Conservation (phyloP, 92 coral and sea anemone species). For the Pocillopora meandrina region DNA sequence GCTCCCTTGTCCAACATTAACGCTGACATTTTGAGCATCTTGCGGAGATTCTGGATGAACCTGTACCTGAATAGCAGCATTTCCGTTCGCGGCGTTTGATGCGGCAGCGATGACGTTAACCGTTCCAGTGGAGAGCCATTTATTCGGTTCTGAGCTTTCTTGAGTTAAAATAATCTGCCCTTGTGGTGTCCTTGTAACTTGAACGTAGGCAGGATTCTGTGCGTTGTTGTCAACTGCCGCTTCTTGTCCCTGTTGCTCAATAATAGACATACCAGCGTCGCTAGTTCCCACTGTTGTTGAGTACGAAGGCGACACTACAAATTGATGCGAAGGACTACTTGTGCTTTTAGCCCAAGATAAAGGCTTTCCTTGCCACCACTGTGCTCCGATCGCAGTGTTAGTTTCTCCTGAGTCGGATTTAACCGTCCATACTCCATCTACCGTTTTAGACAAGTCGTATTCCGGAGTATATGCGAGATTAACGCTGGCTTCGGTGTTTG, state of each 20-base stretch:
- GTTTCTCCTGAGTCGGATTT: slow-evolving; percentile 71
- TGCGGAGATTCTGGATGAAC: slow-evolving; percentile 50
- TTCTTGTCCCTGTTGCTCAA: slow-evolving; percentile 62
- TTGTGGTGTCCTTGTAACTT: slow-evolving; percentile 85
- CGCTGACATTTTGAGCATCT: slow-evolving; percentile 48
- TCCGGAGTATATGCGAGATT: slow-evolving; percentile 31
- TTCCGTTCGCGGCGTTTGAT: slow-evolving; percentile 36
- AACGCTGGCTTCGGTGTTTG: slow-evolving; percentile 37
- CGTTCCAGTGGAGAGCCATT: slow-evolving; percentile 75
- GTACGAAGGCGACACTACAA: slow-evolving; percentile 57
- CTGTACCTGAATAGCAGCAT: slow-evolving; percentile 43
- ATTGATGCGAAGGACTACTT: slow-evolving; percentile 56
- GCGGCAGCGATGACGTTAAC: slow-evolving; percentile 73
- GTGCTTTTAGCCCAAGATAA: slow-evolving; percentile 72
- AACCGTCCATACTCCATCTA: slow-evolving; percentile 75
- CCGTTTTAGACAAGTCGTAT: slow-evolving; percentile 51
- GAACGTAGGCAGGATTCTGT: slow-evolving; percentile 78
- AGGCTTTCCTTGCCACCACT: slow-evolving; percentile 90
- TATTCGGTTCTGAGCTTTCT: slow-evolving; percentile 74
- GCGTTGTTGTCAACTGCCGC: slow-evolving; percentile 47
- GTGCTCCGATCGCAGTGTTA: slow-evolving; percentile 39
- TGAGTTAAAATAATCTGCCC: slow-evolving; percentile 87
- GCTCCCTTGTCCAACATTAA: slow-evolving; percentile 50
- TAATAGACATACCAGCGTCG: slow-evolving; percentile 55
- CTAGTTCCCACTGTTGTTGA: slow-evolving; percentile 47